Evolutionary conservation across 2,888 invertebrate genomes (phyloP), one percentile per base, ranked within the genome.

Genomic region (Stenolophus ochropezus): DNA sequence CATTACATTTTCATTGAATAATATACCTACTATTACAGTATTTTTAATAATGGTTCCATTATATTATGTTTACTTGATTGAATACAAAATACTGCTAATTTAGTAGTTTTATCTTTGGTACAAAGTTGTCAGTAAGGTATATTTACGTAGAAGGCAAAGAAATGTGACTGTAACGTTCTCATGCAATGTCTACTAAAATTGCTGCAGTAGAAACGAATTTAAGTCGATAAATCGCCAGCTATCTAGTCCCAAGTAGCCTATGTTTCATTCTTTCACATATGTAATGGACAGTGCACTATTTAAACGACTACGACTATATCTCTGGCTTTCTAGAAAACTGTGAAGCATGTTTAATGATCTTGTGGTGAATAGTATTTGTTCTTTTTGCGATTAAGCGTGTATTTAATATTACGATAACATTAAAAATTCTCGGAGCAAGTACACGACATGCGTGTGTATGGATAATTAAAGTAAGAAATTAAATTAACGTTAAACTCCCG

Each of bases 401-500:
- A 42, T 42, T 42, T 42, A 42, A 42, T 42, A 42, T 42, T 42
- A 42, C 11, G 33, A 42, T 42, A 42, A 42, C 33, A 42, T 42
- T 42, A 42, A 42, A 42, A 42, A 42, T 42, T 42, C 33, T 42
- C 11, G 11, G 11, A 42, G 33, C 33, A 42, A 2, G 51, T 18
- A 51, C 51, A 51, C 18, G 51, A 18, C 51, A 51, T 51, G 51
- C 51, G 18, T 51, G 51, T 51, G 14, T 51, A 51, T 51, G 18
- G 16, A 51, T 16, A 51, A 51, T 51, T 51, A 51, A 51, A 51
- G 14, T 51, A 16, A 51, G 51, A 51, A 51, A 51, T 51, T 51
- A 51, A 51, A 51, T 51, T 51, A 51, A 51, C 16, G 51, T 51
- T 51, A 51, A 49, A 51, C 51, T 51, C 14, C 51, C 18, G 51